phyloP scores from a whole-genome alignment of 2,797 vertebrate species.

The Coluber constrictor region DNA sequence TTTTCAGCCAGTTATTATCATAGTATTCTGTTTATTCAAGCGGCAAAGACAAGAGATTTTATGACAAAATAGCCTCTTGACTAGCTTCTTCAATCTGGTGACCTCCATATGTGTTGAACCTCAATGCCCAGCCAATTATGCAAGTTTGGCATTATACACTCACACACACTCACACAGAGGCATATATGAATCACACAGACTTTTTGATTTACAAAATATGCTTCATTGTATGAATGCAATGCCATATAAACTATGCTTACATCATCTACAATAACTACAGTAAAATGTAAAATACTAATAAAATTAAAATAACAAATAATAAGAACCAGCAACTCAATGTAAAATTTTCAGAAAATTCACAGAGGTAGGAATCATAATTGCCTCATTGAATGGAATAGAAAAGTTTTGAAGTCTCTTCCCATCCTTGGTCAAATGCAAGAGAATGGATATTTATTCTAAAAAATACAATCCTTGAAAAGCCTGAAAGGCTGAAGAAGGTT shows the following conservation, averaged over 20 bases:
- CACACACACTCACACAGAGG: background rate
- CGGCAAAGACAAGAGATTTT: background rate
- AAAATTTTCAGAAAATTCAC: background rate
- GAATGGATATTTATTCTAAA: background rate
- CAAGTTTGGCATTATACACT: background rate
- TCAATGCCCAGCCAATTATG: background rate
- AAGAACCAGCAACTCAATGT: background rate
- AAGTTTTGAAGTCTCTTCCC: background rate
- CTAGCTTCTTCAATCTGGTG: background rate
- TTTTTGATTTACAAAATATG: background rate
- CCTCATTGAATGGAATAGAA: background rate
- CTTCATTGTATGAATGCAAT: background rate
- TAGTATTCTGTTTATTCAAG: fast-evolving
- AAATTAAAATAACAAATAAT: background rate
- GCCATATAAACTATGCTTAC: background rate
- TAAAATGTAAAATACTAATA: background rate
- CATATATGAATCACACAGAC: background rate
- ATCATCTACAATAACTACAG: background rate
- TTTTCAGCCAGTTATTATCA: constrained; percentile 41
- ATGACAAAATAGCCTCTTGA: background rate
- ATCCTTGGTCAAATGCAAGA: background rate
- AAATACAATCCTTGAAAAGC: background rate
- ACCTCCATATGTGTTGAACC: background rate
- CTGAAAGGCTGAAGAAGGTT: background rate
- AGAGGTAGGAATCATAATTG: background rate